Evolutionary conservation across 2,888 invertebrate genomes (phyloP).

Genomic region (Pollenia angustigena): DNA sequence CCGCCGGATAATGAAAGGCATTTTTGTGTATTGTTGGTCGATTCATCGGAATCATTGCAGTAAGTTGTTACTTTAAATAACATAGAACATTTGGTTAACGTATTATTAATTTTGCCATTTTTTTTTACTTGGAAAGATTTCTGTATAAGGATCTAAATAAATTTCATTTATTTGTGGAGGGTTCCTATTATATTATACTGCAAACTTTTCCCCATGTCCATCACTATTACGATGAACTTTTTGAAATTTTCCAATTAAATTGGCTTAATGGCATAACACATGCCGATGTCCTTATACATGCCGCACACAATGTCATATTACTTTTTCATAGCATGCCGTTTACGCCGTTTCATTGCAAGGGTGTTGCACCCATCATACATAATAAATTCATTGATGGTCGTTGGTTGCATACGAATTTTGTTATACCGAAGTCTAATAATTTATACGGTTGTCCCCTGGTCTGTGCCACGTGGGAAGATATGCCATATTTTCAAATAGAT

Average conservation of each 20-base stretch:
- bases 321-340: slow-evolving; percentile 75
- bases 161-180: slow-evolving; percentile 73
- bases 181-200: slow-evolving; percentile 75
- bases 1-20: slow-evolving; percentile 72
- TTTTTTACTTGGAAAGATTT: slow-evolving; percentile 49
- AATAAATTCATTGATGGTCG: slow-evolving; percentile 72
- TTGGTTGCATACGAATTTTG: slow-evolving; percentile 74
- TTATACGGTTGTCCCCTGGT: slow-evolving; percentile 78
- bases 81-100: neutral
- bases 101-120: neutral
- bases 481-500: slow-evolving; percentile 74
- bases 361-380: slow-evolving; percentile 71
- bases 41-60: slow-evolving; percentile 72
- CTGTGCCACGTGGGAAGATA: slow-evolving; percentile 76
- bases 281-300: slow-evolving; percentile 75
- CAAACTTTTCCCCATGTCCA: slow-evolving; percentile 61
- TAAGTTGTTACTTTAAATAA: neutral
- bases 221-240: slow-evolving; percentile 75
- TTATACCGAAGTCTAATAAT: slow-evolving; percentile 75
- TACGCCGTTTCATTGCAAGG: slow-evolving; percentile 73
- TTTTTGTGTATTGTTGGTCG: slow-evolving; percentile 75
- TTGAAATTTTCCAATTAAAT: slow-evolving; percentile 70
- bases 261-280: slow-evolving; percentile 73
- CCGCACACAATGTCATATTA: slow-evolving; percentile 70
- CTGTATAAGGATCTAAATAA: slow-evolving; percentile 65